Conservation (phyloP, 1,140 invertebrate genomes). For the Chlorops oryzae region DNA sequence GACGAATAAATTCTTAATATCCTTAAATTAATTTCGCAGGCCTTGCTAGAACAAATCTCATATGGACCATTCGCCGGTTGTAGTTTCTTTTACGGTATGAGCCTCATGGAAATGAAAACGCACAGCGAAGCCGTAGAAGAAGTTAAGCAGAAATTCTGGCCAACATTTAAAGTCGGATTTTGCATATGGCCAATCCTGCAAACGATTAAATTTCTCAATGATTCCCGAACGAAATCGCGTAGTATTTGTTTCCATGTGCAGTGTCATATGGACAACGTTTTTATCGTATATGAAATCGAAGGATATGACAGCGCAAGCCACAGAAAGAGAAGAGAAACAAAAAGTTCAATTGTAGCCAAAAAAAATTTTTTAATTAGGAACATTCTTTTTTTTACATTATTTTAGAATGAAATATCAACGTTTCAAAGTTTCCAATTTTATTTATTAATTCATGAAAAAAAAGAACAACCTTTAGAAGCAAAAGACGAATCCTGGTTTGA, state of each 20-base stretch:
- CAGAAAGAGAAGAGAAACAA: no score
- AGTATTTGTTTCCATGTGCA: slow-evolving; percentile 75
- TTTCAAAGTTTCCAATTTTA: not conserved
- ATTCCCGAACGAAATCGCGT: slow-evolving; percentile 74
- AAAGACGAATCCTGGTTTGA: no score
- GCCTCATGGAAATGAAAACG: slow-evolving; percentile 66
- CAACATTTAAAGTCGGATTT: slow-evolving; percentile 75
- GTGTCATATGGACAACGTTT: slow-evolving; percentile 78
- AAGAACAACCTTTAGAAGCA: no score
- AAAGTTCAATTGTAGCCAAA: no score
- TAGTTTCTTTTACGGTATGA: slow-evolving; percentile 78
- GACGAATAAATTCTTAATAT: slow-evolving; percentile 9
- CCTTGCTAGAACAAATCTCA: slow-evolving; percentile 71
- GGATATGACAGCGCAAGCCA: no score
- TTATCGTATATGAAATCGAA: slow-evolving; percentile 74
- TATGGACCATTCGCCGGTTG: slow-evolving; percentile 74
- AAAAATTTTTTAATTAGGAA: no score
- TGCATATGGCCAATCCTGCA: slow-evolving; percentile 77
- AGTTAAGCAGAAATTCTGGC: slow-evolving; percentile 68
- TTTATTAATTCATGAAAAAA: not conserved
- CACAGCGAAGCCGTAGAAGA: slow-evolving; percentile 61
- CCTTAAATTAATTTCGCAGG: slow-evolving; percentile 50
- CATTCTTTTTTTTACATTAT: not conserved
- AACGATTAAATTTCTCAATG: slow-evolving; percentile 72
- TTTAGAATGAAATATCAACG: not conserved